phyloP scores from a whole-genome alignment of 1,140 invertebrate genomes.

The Hycleus phaleratus region DNA sequence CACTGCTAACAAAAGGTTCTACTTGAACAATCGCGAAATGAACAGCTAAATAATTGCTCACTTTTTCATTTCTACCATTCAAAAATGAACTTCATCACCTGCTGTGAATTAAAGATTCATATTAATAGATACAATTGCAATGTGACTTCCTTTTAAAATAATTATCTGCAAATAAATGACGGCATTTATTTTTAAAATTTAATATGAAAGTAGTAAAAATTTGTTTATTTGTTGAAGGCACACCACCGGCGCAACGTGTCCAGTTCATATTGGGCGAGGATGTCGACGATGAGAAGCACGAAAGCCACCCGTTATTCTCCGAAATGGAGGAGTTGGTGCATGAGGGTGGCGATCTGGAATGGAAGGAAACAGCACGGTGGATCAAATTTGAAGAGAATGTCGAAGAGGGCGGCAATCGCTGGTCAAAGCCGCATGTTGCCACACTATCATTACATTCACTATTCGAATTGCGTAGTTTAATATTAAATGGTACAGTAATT shows the following conservation, averaged over 20 bases:
- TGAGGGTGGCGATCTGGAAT: constrained; percentile 83
- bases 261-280: constrained; percentile 95
- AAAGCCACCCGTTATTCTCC: constrained; percentile 84
- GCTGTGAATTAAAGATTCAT: too few relatives aligned
- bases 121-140: too few relatives aligned
- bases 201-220: too few relatives aligned
- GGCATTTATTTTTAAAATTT: too few relatives aligned
- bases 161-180: too few relatives aligned
- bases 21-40: too few relatives aligned
- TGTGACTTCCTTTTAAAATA: too few relatives aligned
- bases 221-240: constrained; percentile 52
- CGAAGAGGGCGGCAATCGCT: constrained; percentile 84
- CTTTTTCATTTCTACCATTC: too few relatives aligned
- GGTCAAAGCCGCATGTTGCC: constrained; percentile 92
- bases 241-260: constrained; percentile 82
- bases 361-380: constrained; percentile 97
- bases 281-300: constrained; percentile 73
- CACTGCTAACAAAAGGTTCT: too few relatives aligned
- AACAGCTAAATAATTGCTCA: too few relatives aligned
- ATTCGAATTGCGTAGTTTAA: constrained; percentile 78
- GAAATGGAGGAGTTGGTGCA: constrained; percentile 91
- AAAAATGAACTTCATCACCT: too few relatives aligned
- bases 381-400: constrained; percentile 95
- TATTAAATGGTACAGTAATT: constrained; percentile 85
- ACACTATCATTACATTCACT: constrained; percentile 85